These are phyloP conservation scores for Globodera rostochiensis DNA, from an alignment of 1,140 invertebrate species.

Conservation along the genomic window DNA sequence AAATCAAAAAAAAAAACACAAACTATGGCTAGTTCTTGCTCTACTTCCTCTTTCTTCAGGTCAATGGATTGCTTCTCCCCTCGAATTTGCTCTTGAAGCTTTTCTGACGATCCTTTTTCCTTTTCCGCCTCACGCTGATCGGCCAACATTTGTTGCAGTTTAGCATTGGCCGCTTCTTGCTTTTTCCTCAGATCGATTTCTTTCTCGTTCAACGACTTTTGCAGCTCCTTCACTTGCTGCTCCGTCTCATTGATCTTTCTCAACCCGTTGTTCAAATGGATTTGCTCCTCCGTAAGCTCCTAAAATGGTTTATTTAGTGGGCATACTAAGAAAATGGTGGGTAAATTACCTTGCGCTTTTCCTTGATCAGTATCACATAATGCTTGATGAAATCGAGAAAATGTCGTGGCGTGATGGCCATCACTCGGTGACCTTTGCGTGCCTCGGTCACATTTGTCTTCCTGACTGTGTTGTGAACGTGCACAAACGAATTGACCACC, in stretches of 20 bases:
- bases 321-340: conserved; percentile 13
- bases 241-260: conserved; percentile 99
- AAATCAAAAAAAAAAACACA: neutral
- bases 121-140: conserved; percentile 99
- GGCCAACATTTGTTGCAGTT: conserved; percentile 90
- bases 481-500: conserved; percentile 95
- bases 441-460: conserved; percentile 82
- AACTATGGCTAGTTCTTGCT: conserved; percentile 86
- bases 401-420: conserved; percentile 95
- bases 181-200: conserved; percentile 94
- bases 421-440: conserved; percentile 79
- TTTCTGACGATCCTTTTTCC: conserved; percentile 95
- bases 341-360: conserved; percentile 80
- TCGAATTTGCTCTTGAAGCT: conserved; percentile 85
- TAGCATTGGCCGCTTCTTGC: conserved; percentile 96
- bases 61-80: conserved; percentile 82
- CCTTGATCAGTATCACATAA: conserved; percentile 92
- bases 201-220: conserved; percentile 95
- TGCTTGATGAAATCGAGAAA: conserved; percentile 99
- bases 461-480: conserved; percentile 94
- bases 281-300: conserved; percentile 89
- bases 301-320: conserved; percentile 1
- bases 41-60: conserved; percentile 86
- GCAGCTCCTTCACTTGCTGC: conserved; percentile 98
- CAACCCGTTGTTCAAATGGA: conserved; percentile 96